Evolutionary conservation across 2,888 invertebrate genomes (phyloP).

Genomic region (Eulithis prunata): DNA sequence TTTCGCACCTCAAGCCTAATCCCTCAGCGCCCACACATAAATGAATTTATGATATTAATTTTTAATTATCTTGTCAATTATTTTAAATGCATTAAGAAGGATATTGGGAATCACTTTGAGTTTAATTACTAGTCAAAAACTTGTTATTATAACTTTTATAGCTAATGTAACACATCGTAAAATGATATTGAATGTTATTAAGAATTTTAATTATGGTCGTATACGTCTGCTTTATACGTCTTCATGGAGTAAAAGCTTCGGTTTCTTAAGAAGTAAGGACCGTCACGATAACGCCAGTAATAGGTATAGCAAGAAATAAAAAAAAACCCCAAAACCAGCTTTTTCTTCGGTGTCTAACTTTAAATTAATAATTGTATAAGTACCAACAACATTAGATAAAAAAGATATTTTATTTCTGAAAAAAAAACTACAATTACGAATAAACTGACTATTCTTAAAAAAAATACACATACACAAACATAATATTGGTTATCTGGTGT

Average conservation of each 20-base stretch:
- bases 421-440: no score
- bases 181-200: constrained; percentile 41
- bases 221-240: constrained; percentile 28
- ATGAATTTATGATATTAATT: constrained; percentile 30
- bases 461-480: no score
- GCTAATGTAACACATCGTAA: constrained; percentile 44
- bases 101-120: constrained; percentile 38
- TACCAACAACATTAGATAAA: no score
- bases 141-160: constrained; percentile 42
- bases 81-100: constrained; percentile 42
- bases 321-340: no score
- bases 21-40: constrained; percentile 20
- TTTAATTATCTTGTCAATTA: constrained; percentile 41
- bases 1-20: constrained; percentile 29
- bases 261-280: neutral
- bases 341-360: no score
- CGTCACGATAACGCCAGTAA: no score
- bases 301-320: no score
- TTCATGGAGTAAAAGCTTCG: constrained; percentile 16
- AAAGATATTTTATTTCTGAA: no score
- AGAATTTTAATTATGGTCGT: constrained; percentile 41
- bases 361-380: no score
- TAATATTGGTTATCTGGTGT: no score
- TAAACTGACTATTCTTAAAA: no score
- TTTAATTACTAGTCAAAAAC: constrained; percentile 40